These are phyloP conservation scores for Scaptomyza caliginosa DNA, from an alignment of 2,888 invertebrate genomes.

Conservation along the genomic window DNA sequence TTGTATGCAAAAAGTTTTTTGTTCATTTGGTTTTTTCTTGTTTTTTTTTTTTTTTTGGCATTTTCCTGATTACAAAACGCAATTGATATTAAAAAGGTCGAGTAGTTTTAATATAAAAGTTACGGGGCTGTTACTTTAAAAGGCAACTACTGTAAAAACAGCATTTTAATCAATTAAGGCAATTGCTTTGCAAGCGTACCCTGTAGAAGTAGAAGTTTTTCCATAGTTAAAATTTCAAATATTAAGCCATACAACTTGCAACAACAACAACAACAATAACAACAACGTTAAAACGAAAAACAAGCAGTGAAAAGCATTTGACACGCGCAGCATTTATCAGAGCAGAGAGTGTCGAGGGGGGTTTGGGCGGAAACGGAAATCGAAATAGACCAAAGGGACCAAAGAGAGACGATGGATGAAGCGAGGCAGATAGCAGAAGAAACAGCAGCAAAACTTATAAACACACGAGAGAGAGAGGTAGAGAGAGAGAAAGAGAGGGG, in stretches of 20 bases:
- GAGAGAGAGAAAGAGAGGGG: neutral
- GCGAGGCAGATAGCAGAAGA: constrained; percentile 28
- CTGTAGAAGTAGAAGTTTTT: too few species aligned
- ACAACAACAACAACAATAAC: constrained; percentile 6
- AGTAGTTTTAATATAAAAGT: neutral
- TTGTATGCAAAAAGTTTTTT: neutral
- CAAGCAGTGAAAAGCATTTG: constrained; percentile 43
- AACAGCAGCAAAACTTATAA: constrained; percentile 1
- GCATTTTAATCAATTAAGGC: too few species aligned
- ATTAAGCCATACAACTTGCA: constrained; percentile 65
- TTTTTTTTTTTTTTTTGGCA: too few species aligned
- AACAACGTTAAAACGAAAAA: neutral
- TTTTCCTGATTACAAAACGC: neutral
- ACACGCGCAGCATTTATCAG: constrained; percentile 68
- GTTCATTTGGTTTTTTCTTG: too few species aligned
- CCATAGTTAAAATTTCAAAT: constrained; percentile 56
- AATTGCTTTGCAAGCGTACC: too few species aligned
- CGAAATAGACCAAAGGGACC: constrained; percentile 62
- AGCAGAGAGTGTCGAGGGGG: neutral
- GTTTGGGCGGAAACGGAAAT: constrained; percentile 50
- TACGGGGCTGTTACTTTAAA: too few species aligned
- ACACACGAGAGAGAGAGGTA: constrained; percentile 16
- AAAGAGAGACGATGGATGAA: constrained; percentile 19
- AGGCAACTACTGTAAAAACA: too few species aligned
- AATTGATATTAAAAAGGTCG: neutral